Evolutionary conservation across 2,888 invertebrate species (phyloP).

Genomic region (Ophioninae sp.): DNA sequence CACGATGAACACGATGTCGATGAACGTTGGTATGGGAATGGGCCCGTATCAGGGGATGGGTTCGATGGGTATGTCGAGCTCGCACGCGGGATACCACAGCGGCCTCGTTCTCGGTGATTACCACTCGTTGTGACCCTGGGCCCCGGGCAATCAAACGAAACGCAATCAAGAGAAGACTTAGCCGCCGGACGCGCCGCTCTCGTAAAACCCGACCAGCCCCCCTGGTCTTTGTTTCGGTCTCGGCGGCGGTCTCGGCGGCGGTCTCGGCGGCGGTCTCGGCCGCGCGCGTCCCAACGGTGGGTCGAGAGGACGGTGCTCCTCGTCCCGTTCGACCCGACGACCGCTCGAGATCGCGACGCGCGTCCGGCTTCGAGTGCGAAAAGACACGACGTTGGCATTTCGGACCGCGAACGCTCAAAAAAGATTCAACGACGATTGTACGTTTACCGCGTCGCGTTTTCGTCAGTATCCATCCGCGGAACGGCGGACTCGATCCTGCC

Average conservation of each 20-base stretch:
- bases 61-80: slow-evolving; percentile 79
- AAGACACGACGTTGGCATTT: slow-evolving; percentile 76
- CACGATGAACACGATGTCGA: slow-evolving; percentile 79
- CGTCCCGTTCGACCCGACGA: neutral
- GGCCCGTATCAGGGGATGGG: slow-evolving; percentile 79
- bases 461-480: neutral
- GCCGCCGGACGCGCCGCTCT: slow-evolving; percentile 13
- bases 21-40: slow-evolving; percentile 79
- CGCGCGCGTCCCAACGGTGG: too few species aligned
- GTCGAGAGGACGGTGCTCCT: too few species aligned
- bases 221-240: too few species aligned
- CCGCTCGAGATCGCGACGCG: slow-evolving; percentile 1
- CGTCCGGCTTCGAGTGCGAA: slow-evolving; percentile 65
- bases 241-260: too few species aligned
- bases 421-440: slow-evolving; percentile 74
- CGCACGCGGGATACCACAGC: slow-evolving; percentile 77
- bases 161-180: slow-evolving; percentile 78
- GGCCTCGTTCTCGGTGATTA: slow-evolving; percentile 79
- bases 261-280: too few species aligned
- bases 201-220: too few species aligned
- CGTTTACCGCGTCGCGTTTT: slow-evolving; percentile 64
- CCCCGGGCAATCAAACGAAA: slow-evolving; percentile 75
- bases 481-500: neutral
- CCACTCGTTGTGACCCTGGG: slow-evolving; percentile 81
- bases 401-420: slow-evolving; percentile 56